These are phyloP conservation scores for Oscheius onirici DNA, from an alignment of 2,888 invertebrate species.

Conservation along the genomic window DNA sequence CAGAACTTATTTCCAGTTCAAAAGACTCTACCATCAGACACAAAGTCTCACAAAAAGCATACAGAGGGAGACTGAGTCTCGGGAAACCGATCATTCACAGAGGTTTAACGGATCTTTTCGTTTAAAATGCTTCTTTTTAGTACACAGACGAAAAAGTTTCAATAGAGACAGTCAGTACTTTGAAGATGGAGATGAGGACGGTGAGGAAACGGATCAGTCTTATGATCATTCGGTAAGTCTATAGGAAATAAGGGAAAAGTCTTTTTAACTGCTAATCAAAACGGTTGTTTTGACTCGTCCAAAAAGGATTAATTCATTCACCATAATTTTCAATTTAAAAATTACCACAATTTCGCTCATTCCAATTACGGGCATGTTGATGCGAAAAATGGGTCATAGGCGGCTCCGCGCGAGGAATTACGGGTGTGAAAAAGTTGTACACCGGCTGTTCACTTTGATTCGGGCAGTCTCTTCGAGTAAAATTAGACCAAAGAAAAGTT, in stretches of 20 bases:
- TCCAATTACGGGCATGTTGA: too few relatives aligned
- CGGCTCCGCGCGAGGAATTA: too few relatives aligned
- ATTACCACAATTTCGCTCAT: constrained; percentile 1
- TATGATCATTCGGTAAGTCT: not conserved
- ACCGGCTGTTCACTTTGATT: too few relatives aligned
- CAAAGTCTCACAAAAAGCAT: constrained; percentile 11
- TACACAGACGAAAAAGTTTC: constrained; percentile 13
- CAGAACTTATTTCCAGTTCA: constrained; percentile 1
- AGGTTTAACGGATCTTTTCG: not conserved
- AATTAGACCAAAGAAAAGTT: too few relatives aligned
- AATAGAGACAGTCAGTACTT: constrained; percentile 19
- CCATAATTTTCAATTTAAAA: not conserved
- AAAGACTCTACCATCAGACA: constrained; percentile 10
- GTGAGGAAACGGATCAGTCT: not conserved
- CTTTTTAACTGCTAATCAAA: not conserved
- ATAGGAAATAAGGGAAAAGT: not conserved
- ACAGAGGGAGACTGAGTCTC: constrained; percentile 22
- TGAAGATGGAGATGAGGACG: constrained; percentile 17
- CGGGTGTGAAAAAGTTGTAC: too few relatives aligned
- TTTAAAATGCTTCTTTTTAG: not conserved
- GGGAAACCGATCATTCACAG: constrained; percentile 1
- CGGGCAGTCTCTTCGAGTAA: too few relatives aligned
- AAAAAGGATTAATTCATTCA: not conserved
- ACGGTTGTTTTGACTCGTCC: not conserved
- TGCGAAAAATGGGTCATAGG: too few relatives aligned